Evolutionary conservation across 2,888 invertebrate species (phyloP).

Genomic region (Apoda limacodes): DNA sequence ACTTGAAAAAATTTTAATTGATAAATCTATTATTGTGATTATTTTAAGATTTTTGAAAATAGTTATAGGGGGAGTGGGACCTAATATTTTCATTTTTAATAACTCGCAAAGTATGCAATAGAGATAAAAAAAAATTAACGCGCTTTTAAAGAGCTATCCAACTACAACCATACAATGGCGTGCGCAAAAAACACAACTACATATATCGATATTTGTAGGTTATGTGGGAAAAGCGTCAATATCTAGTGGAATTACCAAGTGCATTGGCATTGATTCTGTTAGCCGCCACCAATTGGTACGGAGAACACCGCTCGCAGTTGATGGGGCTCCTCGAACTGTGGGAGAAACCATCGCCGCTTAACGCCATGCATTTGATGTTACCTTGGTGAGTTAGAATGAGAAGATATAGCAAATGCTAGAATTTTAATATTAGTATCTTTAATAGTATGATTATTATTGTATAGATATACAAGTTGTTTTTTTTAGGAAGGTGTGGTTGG

Average conservation of each 20-base stretch:
- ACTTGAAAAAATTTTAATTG: too few species aligned
- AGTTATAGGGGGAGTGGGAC: too few species aligned
- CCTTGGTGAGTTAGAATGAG: too few species aligned
- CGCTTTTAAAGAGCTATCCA: background rate
- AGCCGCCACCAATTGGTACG: conserved; percentile 93
- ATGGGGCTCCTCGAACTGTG: conserved; percentile 90
- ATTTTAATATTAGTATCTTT: too few species aligned
- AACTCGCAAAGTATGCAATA: background rate
- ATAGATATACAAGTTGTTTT: too few species aligned
- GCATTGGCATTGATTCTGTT: conserved; percentile 88
- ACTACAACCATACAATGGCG: background rate
- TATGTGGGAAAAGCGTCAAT: conserved; percentile 94
- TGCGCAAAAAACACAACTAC: too few species aligned
- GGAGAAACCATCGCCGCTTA: conserved; percentile 85
- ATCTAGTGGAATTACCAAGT: conserved; percentile 84
- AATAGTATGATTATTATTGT: too few species aligned
- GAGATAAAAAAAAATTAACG: background rate
- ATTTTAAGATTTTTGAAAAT: too few species aligned
- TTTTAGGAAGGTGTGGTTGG: too few species aligned
- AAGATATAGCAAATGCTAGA: too few species aligned
- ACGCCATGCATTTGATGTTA: conserved; percentile 91
- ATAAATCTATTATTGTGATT: too few species aligned
- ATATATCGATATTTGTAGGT: conserved; percentile 56
- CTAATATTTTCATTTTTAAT: too few species aligned
- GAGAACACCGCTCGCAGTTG: conserved; percentile 86